Evolutionary conservation across 2,888 invertebrate genomes (phyloP).

Genomic region (Ornithoptera priamus): DNA sequence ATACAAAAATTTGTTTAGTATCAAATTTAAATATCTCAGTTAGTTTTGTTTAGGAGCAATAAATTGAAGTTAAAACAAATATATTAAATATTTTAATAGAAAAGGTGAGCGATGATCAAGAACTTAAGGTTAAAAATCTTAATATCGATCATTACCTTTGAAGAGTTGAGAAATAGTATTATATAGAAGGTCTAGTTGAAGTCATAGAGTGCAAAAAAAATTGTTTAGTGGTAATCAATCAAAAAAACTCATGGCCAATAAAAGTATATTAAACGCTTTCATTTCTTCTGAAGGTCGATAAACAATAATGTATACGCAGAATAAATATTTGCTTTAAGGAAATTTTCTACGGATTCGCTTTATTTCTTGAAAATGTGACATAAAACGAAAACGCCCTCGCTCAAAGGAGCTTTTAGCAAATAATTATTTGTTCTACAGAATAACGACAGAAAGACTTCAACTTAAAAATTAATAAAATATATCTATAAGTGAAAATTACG

Average conservation of each 20-base stretch:
- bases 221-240: not conserved
- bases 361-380: slow-evolving; percentile 15
- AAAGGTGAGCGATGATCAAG: not conserved
- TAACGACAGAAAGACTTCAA: not conserved
- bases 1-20: no score
- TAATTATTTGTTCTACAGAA: not conserved
- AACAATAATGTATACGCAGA: slow-evolving; percentile 18
- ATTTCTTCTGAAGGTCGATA: slow-evolving; percentile 25
- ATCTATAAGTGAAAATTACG: not conserved
- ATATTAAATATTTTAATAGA: not conserved
- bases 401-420: slow-evolving; percentile 8
- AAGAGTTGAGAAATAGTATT: no score
- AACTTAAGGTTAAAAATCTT: no score
- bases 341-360: slow-evolving; percentile 21
- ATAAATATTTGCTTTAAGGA: slow-evolving; percentile 4
- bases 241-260: not conserved
- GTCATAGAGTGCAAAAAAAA: not conserved
- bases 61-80: slow-evolving; percentile 3
- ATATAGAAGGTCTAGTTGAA: no score
- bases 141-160: no score
- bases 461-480: not conserved
- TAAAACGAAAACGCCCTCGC: slow-evolving; percentile 14
- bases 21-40: not conserved
- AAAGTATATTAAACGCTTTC: slow-evolving; percentile 11
- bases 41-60: slow-evolving; percentile 1